Conservation (phyloP, 2,113 vertebrate species). For the Bothrops jararaca region DNA sequence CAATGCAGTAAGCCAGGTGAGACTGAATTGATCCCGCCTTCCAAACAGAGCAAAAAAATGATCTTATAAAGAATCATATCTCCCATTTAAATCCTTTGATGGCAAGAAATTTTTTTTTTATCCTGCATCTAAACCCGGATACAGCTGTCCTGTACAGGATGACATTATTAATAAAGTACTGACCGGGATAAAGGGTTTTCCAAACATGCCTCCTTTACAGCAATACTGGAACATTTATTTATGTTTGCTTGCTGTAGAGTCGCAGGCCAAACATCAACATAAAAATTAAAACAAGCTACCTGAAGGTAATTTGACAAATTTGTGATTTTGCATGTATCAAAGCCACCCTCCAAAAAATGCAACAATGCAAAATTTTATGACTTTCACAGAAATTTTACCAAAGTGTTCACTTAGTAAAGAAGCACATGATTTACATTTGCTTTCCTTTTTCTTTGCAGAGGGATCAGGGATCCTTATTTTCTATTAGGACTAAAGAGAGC, state of each 20-base stretch:
- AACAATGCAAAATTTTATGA: not conserved
- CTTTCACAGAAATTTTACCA: not conserved
- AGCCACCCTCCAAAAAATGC: not conserved
- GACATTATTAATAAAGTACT: not conserved
- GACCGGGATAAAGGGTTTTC: not conserved
- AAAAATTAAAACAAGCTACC: not conserved
- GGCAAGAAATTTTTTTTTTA: not conserved
- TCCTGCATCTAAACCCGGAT: not conserved
- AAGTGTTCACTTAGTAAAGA: not conserved
- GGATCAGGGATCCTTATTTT: not conserved
- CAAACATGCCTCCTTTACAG: not conserved
- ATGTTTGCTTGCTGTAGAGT: not conserved
- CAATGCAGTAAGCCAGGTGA: not conserved
- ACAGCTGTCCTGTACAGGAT: not conserved
- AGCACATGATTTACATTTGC: not conserved
- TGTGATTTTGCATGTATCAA: not conserved
- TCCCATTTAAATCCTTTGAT: not conserved
- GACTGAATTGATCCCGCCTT: not conserved
- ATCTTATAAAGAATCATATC: not conserved
- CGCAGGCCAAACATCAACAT: not conserved
- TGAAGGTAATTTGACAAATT: not conserved
- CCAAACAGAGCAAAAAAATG: not conserved
- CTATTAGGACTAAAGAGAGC: not conserved
- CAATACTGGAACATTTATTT: not conserved
- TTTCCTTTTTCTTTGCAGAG: not conserved